A percentile compares a stretch with the other conserved stretches of the same genome.
Evolutionary conservation across 1,140 invertebrate species (phyloP).

Genomic region (Drosophila teissieri): DNA sequence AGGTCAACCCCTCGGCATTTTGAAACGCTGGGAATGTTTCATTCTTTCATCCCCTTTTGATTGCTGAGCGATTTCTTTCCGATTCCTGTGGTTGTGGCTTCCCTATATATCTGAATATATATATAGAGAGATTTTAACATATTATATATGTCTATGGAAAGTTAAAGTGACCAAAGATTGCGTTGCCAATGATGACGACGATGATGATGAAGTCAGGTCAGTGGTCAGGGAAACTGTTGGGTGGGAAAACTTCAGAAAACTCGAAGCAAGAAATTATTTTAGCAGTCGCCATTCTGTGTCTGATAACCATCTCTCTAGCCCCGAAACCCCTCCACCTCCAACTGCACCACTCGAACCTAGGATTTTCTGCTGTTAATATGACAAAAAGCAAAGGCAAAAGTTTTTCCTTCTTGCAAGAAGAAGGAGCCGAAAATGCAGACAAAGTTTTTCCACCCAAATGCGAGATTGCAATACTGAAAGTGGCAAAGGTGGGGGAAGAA

Average conservation of each 20-base stretch:
- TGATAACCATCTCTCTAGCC: constrained; percentile 16
- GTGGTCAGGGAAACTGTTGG: constrained; percentile 20
- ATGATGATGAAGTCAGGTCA: constrained; percentile 17
- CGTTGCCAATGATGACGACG: constrained; percentile 16
- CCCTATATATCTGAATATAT: constrained; percentile 4
- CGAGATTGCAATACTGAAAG: constrained; percentile 59
- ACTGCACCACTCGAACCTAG: too few species aligned
- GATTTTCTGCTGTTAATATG: constrained; percentile 72
- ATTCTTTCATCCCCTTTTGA: constrained; percentile 35
- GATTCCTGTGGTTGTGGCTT: constrained; percentile 37
- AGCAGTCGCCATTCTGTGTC: constrained; percentile 52
- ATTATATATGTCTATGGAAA: constrained; percentile 31
- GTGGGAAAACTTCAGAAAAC: constrained; percentile 39
- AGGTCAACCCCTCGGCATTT: constrained; percentile 6
- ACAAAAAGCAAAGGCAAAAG: constrained; percentile 77
- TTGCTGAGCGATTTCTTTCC: constrained; percentile 40
- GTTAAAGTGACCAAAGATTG: constrained; percentile 41
- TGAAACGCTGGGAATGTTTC: constrained; percentile 19
- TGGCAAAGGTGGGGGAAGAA: constrained; percentile 31
- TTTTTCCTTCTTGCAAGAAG: constrained; percentile 59
- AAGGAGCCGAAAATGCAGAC: constrained; percentile 66
- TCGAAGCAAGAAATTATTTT: constrained; percentile 49
- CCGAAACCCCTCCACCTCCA: neutral
- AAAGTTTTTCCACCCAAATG: constrained; percentile 61
- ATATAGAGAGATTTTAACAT: constrained; percentile 25